These are phyloP conservation scores for Hololepta plana DNA, from an alignment of 2,888 invertebrate species.

Conservation along the genomic window DNA sequence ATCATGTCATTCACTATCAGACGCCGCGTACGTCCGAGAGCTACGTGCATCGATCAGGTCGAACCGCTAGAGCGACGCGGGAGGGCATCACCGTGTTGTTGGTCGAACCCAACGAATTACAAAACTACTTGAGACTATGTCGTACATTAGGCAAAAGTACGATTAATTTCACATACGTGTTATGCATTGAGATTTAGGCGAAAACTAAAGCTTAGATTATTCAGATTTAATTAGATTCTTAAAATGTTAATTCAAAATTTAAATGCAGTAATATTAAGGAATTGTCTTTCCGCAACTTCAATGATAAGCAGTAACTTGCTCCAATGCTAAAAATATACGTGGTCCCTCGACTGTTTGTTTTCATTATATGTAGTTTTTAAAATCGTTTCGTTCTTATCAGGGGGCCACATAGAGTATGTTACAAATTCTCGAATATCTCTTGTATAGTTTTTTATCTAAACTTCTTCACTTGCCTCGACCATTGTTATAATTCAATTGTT, in stretches of 20 bases:
- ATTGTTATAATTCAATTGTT: too few relatives aligned
- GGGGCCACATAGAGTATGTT: too few relatives aligned
- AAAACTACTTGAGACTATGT: conserved; percentile 62
- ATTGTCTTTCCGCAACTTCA: too few relatives aligned
- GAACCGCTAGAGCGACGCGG: conserved; percentile 80
- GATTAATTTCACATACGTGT: conserved; percentile 15
- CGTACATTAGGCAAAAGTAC: conserved; percentile 70
- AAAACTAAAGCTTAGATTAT: neutral
- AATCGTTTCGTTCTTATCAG: too few relatives aligned
- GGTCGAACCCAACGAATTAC: conserved; percentile 75
- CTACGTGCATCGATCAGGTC: conserved; percentile 91
- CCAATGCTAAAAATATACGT: too few relatives aligned
- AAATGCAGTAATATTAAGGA: too few relatives aligned
- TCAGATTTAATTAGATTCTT: conserved; percentile 1
- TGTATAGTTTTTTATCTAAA: too few relatives aligned
- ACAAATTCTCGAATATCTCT: too few relatives aligned
- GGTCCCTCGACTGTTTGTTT: too few relatives aligned
- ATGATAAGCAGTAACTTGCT: too few relatives aligned
- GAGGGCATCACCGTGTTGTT: conserved; percentile 84
- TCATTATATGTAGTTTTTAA: too few relatives aligned
- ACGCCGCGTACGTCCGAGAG: conserved; percentile 90
- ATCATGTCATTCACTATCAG: conserved; percentile 92
- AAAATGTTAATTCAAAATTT: conserved; percentile 1
- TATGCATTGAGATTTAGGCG: neutral
- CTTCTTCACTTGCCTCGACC: too few relatives aligned